Percentiles rank a stretch among this genome's conserved stretches.
Conservation (phyloP, 2,113 vertebrate genomes). For the Sapayoa aenigma region DNA sequence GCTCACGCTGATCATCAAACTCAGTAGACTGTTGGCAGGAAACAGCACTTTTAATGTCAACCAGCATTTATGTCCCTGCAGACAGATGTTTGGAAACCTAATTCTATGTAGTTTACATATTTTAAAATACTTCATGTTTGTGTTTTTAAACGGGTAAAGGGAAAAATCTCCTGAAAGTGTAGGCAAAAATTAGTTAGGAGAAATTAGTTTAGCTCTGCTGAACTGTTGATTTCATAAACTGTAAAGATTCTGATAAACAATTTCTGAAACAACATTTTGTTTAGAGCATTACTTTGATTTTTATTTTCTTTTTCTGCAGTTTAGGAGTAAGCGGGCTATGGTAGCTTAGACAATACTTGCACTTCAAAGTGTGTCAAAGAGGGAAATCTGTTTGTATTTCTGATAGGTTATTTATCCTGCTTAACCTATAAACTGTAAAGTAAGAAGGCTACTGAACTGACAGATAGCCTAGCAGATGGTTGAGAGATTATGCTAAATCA, state of each 20-base stretch:
- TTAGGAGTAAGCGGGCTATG: not conserved
- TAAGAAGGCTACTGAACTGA: not conserved
- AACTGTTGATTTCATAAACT: not conserved
- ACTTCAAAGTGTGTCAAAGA: not conserved
- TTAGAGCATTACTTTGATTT: not conserved
- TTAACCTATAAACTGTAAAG: conserved; percentile 18
- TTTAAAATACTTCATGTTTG: not conserved
- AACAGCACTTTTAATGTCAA: not conserved
- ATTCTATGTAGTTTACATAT: not conserved
- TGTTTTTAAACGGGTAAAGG: not conserved
- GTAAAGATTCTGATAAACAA: not conserved
- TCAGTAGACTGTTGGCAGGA: not conserved
- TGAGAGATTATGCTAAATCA: conserved; percentile 3
- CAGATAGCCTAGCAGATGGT: not conserved
- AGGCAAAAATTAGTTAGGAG: not conserved
- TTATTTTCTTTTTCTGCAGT: not conserved
- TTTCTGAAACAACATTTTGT: not conserved
- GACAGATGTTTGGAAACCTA: not conserved
- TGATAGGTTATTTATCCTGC: conserved; percentile 12
- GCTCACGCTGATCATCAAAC: not conserved
- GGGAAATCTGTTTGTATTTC: not conserved
- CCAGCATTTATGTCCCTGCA: not conserved
- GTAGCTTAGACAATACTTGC: not conserved
- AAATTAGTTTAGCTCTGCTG: not conserved
- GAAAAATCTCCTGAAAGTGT: not conserved